A percentile compares a stretch with the other conserved stretches of the same genome.
Conservation (phyloP, 2,113 vertebrate species). For the Rhinichthys klamathensis region DNA sequence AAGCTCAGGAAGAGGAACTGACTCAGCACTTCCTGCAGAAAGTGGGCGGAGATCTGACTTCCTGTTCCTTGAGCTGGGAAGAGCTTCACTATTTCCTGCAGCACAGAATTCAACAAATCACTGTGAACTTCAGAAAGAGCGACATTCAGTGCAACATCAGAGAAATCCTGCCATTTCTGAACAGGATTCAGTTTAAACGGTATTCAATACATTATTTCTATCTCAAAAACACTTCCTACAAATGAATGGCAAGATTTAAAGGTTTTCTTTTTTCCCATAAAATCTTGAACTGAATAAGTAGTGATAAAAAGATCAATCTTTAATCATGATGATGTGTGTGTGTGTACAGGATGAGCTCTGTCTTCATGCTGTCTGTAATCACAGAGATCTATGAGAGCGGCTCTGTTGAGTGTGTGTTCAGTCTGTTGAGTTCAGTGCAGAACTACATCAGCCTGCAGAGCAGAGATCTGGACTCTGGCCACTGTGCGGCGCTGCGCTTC, state of each 20-base stretch:
- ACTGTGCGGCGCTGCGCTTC: constrained; percentile 52
- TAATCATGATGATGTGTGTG: background rate
- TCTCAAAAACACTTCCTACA: too few species aligned
- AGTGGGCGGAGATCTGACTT: constrained; percentile 48
- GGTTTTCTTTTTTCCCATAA: too few species aligned
- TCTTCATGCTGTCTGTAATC: constrained; percentile 46
- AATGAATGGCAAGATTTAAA: too few species aligned
- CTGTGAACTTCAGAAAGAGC: constrained; percentile 53
- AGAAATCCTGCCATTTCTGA: constrained; percentile 51
- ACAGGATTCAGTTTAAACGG: constrained; percentile 52
- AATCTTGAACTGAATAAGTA: background rate
- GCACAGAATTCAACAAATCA: constrained; percentile 17
- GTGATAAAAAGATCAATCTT: background rate
- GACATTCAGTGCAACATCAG: constrained; percentile 9
- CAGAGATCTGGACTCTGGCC: constrained; percentile 47
- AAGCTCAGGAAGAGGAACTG: constrained; percentile 50
- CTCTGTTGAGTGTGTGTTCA: constrained; percentile 26
- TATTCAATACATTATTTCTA: background rate
- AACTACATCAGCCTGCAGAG: constrained; percentile 53
- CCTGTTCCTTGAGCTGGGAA: constrained; percentile 50
- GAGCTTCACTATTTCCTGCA: constrained; percentile 51
- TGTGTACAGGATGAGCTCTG: constrained; percentile 48
- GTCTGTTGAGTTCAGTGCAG: constrained; percentile 52
- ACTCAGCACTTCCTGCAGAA: constrained; percentile 49
- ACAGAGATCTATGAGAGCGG: constrained; percentile 45